Percentiles rank a stretch among this genome's conserved stretches.
Evolutionary conservation across 2,888 invertebrate species (phyloP).

Genomic region (Limnephilus auricula): DNA sequence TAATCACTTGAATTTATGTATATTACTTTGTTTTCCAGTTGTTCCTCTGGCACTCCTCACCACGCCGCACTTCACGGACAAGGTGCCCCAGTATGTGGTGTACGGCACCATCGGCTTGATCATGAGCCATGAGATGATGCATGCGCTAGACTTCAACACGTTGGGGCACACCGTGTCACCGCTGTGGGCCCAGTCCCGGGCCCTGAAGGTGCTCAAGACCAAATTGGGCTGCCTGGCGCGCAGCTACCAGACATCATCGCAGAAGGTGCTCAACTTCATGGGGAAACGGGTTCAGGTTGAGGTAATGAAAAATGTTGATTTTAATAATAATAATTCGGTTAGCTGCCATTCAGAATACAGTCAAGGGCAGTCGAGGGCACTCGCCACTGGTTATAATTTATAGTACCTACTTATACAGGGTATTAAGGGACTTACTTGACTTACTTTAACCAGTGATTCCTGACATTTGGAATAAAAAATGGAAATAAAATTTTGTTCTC

Average conservation of each 20-base stretch:
- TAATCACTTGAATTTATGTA: neutral
- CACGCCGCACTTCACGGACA: constrained; percentile 74
- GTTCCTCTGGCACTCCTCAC: constrained; percentile 75
- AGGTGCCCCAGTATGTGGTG: constrained; percentile 74
- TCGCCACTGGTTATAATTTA: too few species aligned
- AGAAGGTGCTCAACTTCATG: constrained; percentile 72
- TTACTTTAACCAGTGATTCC: too few species aligned
- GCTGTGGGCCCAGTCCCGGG: constrained; percentile 72
- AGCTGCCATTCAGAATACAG: neutral
- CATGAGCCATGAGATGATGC: constrained; percentile 76
- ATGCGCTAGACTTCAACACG: constrained; percentile 73
- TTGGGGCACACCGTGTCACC: constrained; percentile 68
- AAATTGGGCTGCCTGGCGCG: constrained; percentile 74
- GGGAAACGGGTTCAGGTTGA: constrained; percentile 73
- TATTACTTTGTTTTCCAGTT: constrained; percentile 69
- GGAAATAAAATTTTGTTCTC: too few species aligned
- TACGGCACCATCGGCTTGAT: constrained; percentile 75
- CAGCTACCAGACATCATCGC: constrained; percentile 73
- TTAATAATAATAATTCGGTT: neutral
- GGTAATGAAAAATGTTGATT: constrained; percentile 55
- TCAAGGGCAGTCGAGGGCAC: neutral
- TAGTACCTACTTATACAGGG: too few species aligned
- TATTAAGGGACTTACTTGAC: too few species aligned
- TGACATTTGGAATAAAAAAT: too few species aligned
- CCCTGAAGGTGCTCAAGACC: constrained; percentile 72